These are phyloP conservation scores for Strigamia maritima DNA, from an alignment of 2,888 invertebrate species.

Conservation along the genomic window DNA sequence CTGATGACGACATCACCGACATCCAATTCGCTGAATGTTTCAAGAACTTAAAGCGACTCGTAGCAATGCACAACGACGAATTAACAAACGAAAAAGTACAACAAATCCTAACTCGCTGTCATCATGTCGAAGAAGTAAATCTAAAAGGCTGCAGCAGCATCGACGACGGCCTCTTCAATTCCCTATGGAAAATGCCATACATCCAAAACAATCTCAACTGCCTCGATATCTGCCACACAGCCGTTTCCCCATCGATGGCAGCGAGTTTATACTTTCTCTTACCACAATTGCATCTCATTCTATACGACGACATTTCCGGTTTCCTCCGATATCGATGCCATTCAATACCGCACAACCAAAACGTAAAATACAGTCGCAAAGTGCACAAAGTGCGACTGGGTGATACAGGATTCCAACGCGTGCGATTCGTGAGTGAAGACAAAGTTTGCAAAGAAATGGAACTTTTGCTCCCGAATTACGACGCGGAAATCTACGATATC, in stretches of 20 bases:
- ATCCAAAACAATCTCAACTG: neutral
- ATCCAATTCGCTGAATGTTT: neutral
- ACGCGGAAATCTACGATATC: neutral
- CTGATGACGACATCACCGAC: neutral
- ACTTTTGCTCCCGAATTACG: neutral
- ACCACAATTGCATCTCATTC: neutral
- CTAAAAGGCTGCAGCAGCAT: neutral
- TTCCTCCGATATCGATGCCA: neutral
- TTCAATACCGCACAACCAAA: neutral
- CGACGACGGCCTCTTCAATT: neutral
- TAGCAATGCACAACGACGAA: no score
- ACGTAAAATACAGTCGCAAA: neutral
- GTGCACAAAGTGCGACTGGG: neutral
- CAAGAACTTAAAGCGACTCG: neutral
- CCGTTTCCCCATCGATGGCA: neutral
- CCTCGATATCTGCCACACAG: neutral
- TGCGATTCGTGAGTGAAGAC: neutral
- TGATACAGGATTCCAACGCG: neutral
- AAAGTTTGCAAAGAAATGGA: neutral
- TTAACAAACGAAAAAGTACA: no score
- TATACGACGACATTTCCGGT: neutral
- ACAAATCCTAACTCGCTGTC: neutral
- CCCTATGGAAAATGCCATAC: neutral
- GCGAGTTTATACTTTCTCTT: neutral
- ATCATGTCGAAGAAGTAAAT: neutral